Evolutionary conservation across 1,140 invertebrate species (phyloP), one percentile per base, ranked within the genome.

Genomic region (Euura lappo): DNA sequence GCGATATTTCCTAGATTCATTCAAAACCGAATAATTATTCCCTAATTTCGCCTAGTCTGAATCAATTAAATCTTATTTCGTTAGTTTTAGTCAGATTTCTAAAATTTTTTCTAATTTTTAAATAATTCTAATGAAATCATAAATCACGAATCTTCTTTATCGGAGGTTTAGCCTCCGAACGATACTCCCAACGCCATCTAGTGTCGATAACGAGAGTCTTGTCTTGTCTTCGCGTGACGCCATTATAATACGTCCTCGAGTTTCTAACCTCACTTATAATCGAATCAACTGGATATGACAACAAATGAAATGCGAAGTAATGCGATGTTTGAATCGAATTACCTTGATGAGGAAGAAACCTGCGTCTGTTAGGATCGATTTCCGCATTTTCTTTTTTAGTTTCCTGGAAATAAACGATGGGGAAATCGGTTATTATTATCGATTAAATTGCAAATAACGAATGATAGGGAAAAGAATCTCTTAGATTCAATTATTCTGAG

Each of bases 291-390:
- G n/a, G 8, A 10, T 44, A 42, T 11, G 0, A 42, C 6, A 68
- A 0, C 10, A 68, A 64, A 64, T 10, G 60, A 1, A 10, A 64
- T 10, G 60, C 28, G 13, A 64, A 64, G 8, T 64, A 64, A 28
- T 28, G 28, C 28, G 28, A 28, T 0, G 28, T 28, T 28, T 60
- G 51, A 72, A 69, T 70, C 44, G 66, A 64, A 85, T 89, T 84
- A 90, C 88, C 83, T 84, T 88, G 88, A 81, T 86, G 83, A 6
- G 88, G 81, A 72, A 85, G 75, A 80, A 84, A 87, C 69, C 80
- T 81, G 73, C 76, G 77, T 66, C 28, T 28, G 28, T 67, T 77
- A 4, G 72, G 71, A 28, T 28, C 28, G 28, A 28, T 28, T 64
- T 44, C n/a, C n/a, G 74, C 45, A 77, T 76, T 65, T 71, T 64